These are phyloP conservation scores for Acanthopagrus latus DNA, from an alignment of 2,797 vertebrate species.

Conservation along the genomic window DNA sequence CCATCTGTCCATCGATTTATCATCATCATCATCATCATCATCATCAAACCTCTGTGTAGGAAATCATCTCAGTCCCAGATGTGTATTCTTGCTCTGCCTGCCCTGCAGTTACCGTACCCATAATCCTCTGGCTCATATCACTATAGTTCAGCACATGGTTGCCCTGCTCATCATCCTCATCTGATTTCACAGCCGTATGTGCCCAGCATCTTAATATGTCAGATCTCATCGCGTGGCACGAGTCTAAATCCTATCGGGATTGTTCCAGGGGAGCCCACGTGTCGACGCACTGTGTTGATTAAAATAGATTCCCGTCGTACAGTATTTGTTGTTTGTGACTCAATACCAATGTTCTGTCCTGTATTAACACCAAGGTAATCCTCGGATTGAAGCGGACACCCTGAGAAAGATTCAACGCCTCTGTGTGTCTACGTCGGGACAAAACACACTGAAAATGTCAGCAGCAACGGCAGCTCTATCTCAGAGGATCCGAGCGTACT, in stretches of 20 bases:
- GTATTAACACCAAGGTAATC: constrained; percentile 46
- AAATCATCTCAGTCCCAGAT: constrained; percentile 55
- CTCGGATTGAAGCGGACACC: constrained; percentile 21
- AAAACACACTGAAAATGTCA: background rate
- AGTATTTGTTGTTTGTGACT: constrained; percentile 48
- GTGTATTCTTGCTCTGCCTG: constrained; percentile 29
- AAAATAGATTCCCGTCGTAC: constrained; percentile 61
- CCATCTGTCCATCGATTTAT: constrained; percentile 30
- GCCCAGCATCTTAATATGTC: constrained; percentile 55
- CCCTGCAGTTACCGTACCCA: constrained; percentile 52
- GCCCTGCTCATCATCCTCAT: constrained; percentile 62
- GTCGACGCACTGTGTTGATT: constrained; percentile 62
- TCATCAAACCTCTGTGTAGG: background rate
- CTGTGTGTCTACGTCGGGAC: background rate
- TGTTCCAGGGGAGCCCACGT: constrained; percentile 56
- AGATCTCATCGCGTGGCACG: constrained; percentile 50
- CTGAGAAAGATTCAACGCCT: constrained; percentile 8
- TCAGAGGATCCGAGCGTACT: no score
- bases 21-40: background rate
- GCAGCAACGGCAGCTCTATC: background rate
- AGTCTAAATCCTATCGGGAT: constrained; percentile 65
- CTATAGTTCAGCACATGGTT: constrained; percentile 52
- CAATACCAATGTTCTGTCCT: constrained; percentile 26
- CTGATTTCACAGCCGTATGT: constrained; percentile 68
- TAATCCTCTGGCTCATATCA: constrained; percentile 68